These are phyloP conservation scores for Pelosia muscerda DNA, from an alignment of 2,888 invertebrate species.

Conservation along the genomic window DNA sequence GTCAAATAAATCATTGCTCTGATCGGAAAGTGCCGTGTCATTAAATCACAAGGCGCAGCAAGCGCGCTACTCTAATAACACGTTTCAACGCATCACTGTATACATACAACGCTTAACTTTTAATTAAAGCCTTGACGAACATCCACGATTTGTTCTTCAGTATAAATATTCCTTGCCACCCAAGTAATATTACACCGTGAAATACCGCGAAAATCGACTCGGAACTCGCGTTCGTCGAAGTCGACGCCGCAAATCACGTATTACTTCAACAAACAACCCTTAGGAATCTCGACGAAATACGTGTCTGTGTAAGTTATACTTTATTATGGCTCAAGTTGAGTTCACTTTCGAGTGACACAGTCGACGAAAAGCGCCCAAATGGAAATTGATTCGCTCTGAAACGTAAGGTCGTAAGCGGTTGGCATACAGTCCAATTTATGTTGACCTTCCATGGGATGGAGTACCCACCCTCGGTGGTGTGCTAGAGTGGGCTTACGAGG, in stretches of 20 bases:
- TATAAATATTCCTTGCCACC: slow-evolving; percentile 54
- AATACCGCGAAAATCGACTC: slow-evolving; percentile 62
- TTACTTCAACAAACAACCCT: slow-evolving; percentile 79
- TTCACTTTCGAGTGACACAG: slow-evolving; percentile 58
- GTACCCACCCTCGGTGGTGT: slow-evolving; percentile 54
- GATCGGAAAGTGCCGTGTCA: slow-evolving; percentile 43
- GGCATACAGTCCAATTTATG: slow-evolving; percentile 43
- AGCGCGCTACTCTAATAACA: slow-evolving; percentile 44
- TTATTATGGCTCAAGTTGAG: slow-evolving; percentile 61
- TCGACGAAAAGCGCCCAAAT: slow-evolving; percentile 66
- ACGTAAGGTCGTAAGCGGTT: slow-evolving; percentile 72
- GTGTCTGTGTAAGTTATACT: slow-evolving; percentile 68
- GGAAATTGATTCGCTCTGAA: slow-evolving; percentile 81
- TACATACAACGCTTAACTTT: slow-evolving; percentile 59
- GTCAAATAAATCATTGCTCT: slow-evolving; percentile 43
- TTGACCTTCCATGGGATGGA: slow-evolving; percentile 58
- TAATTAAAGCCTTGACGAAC: slow-evolving; percentile 74
- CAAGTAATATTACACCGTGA: slow-evolving; percentile 52
- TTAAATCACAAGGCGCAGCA: slow-evolving; percentile 46
- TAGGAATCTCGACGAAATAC: slow-evolving; percentile 65
- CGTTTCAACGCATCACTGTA: slow-evolving; percentile 39
- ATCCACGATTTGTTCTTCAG: slow-evolving; percentile 45
- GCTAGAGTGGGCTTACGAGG: slow-evolving; percentile 44
- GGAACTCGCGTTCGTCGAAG: slow-evolving; percentile 43
- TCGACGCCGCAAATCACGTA: slow-evolving; percentile 80